A percentile compares a stretch with the other conserved stretches of the same genome.
These are phyloP conservation scores for Dipodomys ordii DNA, from an alignment of 2,113 vertebrate species.

Conservation along the genomic window DNA sequence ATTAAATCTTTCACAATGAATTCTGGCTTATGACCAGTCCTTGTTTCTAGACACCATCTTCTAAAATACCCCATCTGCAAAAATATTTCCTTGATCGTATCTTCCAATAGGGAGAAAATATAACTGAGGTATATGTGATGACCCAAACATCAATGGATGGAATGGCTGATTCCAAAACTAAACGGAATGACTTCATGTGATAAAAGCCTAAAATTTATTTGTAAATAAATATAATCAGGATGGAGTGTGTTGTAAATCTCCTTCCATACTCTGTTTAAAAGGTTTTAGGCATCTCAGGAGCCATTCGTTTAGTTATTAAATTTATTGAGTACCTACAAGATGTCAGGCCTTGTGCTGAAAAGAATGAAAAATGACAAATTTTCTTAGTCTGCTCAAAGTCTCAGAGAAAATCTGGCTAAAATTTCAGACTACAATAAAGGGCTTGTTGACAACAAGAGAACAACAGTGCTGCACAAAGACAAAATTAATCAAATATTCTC, in stretches of 20 bases:
- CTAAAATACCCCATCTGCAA: neutral
- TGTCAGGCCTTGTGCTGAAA: constrained; percentile 42
- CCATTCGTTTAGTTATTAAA: constrained; percentile 63
- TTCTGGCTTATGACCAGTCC: constrained; percentile 16
- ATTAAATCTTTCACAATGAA: constrained; percentile 13
- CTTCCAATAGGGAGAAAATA: neutral
- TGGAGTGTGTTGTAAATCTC: constrained; percentile 54
- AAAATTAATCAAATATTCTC: neutral
- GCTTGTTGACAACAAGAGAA: constrained; percentile 34
- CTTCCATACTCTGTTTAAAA: constrained; percentile 50
- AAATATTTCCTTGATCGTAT: neutral
- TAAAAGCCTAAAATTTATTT: constrained; percentile 37
- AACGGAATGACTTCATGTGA: neutral
- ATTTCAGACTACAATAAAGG: constrained; percentile 44
- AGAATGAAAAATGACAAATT: constrained; percentile 58
- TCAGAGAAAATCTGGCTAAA: constrained; percentile 50
- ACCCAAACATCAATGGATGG: neutral
- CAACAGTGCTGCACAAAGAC: neutral
- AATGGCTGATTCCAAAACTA: neutral
- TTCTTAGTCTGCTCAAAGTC: constrained; percentile 56
- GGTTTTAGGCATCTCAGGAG: neutral
- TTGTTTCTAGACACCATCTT: constrained; percentile 20
- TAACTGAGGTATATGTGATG: neutral
- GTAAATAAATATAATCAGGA: constrained; percentile 58
- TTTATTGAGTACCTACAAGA: constrained; percentile 59